Base-by-base conservation (phyloP, 1,140 invertebrate genomes). In the Sycobia sp. region DNA sequence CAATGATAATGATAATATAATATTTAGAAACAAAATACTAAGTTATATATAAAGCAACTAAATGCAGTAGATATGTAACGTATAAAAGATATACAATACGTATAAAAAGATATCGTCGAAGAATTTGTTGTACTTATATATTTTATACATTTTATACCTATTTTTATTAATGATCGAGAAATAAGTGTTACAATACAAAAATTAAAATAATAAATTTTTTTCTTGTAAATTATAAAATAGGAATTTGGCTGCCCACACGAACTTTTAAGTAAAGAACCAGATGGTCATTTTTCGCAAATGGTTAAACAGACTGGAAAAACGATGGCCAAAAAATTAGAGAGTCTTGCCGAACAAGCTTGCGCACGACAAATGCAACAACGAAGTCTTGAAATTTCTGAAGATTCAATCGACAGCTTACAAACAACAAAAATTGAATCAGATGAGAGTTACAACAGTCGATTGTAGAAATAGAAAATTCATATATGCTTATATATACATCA, bases 211-310 rank as follows among this genome's bases (percentile, higher is more conserved):
- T n/a, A n/a, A n/a, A n/a, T n/a, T n/a, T n/a, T n/a, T n/a, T n/a
- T n/a, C n/a, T n/a, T n/a, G n/a, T n/a, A n/a, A n/a, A n/a, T n/a
- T n/a, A n/a, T n/a, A 25, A 16, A 53, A 49, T 36, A 78, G 14
- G 91, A 93, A 78, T 90, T 89, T 73, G 90, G 89, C 54, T 83
- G 86, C 61, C 90, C 91, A 0, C 83, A 87, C 70, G 76, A 81
- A 29, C 77, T 93, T 13, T 76, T 93, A 11, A 80, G 81, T 14
- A 56, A 69, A 16, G 84, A 87, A 27, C 69, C 78, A 0, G 71
- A 80, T 2, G 83, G 85, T 13, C 73, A 79, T 38, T 80, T 87
- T 36, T 74, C 73, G 1, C 78, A 79, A 39, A 79, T 88, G 77
- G 83, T 86, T 1, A 75, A 81, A 10, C 83, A 87, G 67, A 88